phyloP scores from a whole-genome alignment of 1,140 invertebrate species.

The Physella acuta region DNA sequence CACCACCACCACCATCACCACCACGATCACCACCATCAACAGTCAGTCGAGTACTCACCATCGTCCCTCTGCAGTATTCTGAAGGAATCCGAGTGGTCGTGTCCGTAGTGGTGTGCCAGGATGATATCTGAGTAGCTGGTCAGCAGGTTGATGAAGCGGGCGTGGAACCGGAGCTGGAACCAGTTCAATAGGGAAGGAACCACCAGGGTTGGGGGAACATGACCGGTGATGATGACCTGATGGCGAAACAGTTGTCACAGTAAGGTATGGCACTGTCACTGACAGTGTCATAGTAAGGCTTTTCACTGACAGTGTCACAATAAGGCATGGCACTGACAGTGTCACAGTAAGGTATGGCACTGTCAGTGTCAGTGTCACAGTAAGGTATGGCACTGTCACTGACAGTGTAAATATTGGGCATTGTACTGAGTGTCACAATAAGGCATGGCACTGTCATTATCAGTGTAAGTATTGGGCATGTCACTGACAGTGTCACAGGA shows the following conservation, averaged over 20 bases:
- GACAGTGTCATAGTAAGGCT: not conserved
- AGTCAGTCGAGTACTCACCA: no score
- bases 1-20: no score
- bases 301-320: not conserved
- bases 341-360: not conserved
- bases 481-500: not conserved
- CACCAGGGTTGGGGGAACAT: slow-evolving; percentile 84
- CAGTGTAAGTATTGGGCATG: not conserved
- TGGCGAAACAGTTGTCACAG: slow-evolving; percentile 29
- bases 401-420: no score
- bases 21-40: no score
- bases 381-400: not conserved
- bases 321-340: not conserved
- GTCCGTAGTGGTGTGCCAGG: slow-evolving; percentile 45
- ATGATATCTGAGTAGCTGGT: slow-evolving; percentile 55
- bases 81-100: slow-evolving; percentile 51
- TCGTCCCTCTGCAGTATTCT: slow-evolving; percentile 26
- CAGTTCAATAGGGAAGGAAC: slow-evolving; percentile 68
- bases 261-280: not conserved
- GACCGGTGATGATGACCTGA: slow-evolving; percentile 87
- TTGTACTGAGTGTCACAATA: no score
- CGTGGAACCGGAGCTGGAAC: slow-evolving; percentile 50
- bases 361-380: not conserved
- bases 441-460: not conserved
- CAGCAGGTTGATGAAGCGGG: slow-evolving; percentile 70